Conservation (phyloP, 2,113 vertebrate species). For the Embiotoca jacksoni region DNA sequence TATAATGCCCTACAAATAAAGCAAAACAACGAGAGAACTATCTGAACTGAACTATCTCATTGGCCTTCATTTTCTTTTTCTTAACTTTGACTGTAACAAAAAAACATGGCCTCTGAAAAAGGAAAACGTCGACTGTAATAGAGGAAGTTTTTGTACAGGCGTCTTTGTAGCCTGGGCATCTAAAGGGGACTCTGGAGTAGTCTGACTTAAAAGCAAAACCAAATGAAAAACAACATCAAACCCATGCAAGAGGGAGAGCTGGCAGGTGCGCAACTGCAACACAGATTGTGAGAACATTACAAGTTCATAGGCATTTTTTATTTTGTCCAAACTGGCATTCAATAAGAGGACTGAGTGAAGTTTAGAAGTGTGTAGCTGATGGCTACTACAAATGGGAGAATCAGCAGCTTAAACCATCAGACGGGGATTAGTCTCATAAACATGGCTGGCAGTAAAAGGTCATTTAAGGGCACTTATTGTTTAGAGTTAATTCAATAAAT, state of each 20-base stretch:
- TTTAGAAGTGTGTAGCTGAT: slow-evolving; percentile 29
- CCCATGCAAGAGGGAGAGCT: slow-evolving; percentile 30
- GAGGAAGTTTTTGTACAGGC: slow-evolving; percentile 36
- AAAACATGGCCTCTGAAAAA: slow-evolving; percentile 21
- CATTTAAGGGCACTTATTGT: background rate
- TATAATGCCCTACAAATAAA: slow-evolving; percentile 19
- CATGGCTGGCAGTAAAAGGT: background rate
- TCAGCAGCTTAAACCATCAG: background rate
- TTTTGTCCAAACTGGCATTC: slow-evolving; percentile 47
- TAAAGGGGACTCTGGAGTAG: slow-evolving; percentile 61
- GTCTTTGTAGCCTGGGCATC: slow-evolving; percentile 51
- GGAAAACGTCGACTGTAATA: slow-evolving; percentile 5
- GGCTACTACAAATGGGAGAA: slow-evolving; percentile 21
- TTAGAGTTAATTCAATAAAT: background rate
- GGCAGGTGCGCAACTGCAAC: slow-evolving; percentile 55
- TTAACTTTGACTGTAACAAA: slow-evolving; percentile 8
- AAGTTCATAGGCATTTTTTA: slow-evolving; percentile 47
- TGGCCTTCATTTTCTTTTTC: slow-evolving; percentile 12
- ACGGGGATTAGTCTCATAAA: background rate
- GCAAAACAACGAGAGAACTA: slow-evolving; percentile 4
- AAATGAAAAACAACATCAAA: slow-evolving; percentile 70
- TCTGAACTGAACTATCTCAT: background rate
- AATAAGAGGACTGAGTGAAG: slow-evolving; percentile 26
- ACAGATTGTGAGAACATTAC: slow-evolving; percentile 47
- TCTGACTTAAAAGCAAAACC: slow-evolving; percentile 58